Percentiles rank a stretch among this genome's conserved stretches.
Evolutionary conservation across 2,888 invertebrate genomes (phyloP).

Genomic region (Platycnemis pennipes): DNA sequence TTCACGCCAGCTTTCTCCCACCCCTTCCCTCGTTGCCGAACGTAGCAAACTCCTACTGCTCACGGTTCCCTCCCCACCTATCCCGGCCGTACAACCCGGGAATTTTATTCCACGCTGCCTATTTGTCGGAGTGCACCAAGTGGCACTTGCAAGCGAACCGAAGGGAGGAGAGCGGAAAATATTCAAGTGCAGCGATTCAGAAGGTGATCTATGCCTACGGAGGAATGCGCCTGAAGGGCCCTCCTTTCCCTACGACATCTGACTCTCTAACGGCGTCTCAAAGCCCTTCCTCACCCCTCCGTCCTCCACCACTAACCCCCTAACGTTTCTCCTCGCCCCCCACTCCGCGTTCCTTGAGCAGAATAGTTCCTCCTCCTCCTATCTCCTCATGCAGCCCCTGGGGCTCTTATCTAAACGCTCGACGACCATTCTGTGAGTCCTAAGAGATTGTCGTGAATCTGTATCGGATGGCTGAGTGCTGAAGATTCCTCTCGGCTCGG

Average conservation of each 20-base stretch:
- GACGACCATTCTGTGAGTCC: not conserved
- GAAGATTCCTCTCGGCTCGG: not conserved
- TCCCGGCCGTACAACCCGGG: no score
- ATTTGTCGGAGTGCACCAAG: slow-evolving; percentile 12
- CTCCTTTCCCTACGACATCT: not conserved
- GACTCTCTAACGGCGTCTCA: slow-evolving; percentile 26
- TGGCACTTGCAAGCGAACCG: slow-evolving; percentile 18
- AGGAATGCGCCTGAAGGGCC: not conserved
- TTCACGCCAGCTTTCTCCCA: not conserved
- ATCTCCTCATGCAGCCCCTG: not conserved
- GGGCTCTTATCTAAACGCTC: not conserved
- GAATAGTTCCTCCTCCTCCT: not conserved
- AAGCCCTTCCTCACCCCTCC: not conserved
- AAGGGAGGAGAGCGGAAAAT: not conserved
- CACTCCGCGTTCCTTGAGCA: not conserved
- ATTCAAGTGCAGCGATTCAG: slow-evolving; percentile 35
- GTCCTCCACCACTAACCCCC: not conserved
- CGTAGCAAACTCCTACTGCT: not conserved
- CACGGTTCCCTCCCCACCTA: not conserved
- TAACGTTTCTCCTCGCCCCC: not conserved
- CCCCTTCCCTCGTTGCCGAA: not conserved
- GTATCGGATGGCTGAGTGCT: slow-evolving; percentile 31
- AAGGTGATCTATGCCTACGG: not conserved
- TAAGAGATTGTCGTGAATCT: slow-evolving; percentile 15
- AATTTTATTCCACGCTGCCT: not conserved